A percentile compares a stretch with the other conserved stretches of the same genome.
phyloP scores from a whole-genome alignment of 2,888 invertebrate species.

The Dusona sp. region DNA sequence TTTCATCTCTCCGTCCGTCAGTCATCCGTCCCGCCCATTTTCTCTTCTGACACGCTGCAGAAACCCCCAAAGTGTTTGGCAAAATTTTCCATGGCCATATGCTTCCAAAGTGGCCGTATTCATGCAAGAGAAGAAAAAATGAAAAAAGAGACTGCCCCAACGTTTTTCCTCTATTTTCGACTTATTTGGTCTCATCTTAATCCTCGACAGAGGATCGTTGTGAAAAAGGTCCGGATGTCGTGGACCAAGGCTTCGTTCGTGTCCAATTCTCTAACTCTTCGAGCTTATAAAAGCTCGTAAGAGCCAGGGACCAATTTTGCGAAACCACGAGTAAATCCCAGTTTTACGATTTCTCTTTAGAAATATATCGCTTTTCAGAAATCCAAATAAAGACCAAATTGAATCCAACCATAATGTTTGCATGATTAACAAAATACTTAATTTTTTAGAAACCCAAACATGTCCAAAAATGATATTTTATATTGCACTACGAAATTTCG shows the following conservation, averaged over 20 bases:
- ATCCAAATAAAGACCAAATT: background rate
- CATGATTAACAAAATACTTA: background rate
- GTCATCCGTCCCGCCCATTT: conserved; percentile 36
- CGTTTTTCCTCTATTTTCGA: background rate
- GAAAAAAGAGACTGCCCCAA: conserved; percentile 13
- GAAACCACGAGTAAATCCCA: conserved; percentile 1
- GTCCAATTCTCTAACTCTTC: conserved; percentile 4
- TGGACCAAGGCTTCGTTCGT: conserved; percentile 1
- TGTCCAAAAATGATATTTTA: background rate
- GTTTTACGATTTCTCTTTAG: background rate
- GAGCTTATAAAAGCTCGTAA: background rate
- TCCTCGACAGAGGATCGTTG: background rate
- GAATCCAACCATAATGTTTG: background rate
- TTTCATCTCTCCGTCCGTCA: conserved; percentile 35
- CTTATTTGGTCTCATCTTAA: conserved; percentile 13
- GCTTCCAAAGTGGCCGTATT: conserved; percentile 42
- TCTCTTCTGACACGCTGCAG: conserved; percentile 21
- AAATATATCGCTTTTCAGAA: background rate
- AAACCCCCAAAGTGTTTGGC: conserved; percentile 14
- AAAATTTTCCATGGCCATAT: conserved; percentile 28
- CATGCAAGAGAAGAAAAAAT: conserved; percentile 19
- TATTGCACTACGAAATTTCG: background rate
- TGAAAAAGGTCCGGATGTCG: conserved; percentile 23
- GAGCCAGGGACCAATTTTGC: conserved; percentile 8
- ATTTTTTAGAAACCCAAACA: background rate